These are phyloP conservation scores for Araneus ventricosus DNA, from an alignment of 1,140 invertebrate species.

Conservation along the genomic window DNA sequence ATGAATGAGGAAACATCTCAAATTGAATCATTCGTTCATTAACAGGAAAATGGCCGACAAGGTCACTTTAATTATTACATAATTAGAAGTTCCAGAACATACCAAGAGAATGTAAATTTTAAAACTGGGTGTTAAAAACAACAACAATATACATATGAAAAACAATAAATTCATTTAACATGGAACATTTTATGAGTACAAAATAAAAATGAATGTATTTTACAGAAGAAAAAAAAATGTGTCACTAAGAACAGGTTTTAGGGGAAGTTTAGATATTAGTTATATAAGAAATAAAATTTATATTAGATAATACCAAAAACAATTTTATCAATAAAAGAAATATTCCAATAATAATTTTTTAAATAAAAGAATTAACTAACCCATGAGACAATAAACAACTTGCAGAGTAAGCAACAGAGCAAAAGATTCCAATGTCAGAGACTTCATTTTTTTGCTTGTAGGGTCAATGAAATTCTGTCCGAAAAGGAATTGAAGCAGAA, in stretches of 20 bases:
- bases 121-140: no score
- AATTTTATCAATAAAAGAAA: background rate
- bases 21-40: background rate
- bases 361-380: background rate
- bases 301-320: background rate
- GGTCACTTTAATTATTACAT: background rate
- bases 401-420: background rate
- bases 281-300: no score
- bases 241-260: no score
- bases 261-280: no score
- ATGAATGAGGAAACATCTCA: background rate
- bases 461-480: background rate
- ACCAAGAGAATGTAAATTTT: background rate
- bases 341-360: background rate
- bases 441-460: conserved; percentile 47
- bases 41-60: background rate
- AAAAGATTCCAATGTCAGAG: background rate
- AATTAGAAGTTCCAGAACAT: background rate
- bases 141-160: no score
- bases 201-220: no score
- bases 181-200: no score
- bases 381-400: conserved; percentile 19
- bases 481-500: conserved; percentile 37
- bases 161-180: no score
- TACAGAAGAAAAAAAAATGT: no score